Base-by-base conservation (phyloP, 2,797 vertebrate species). In the Glyptemys insculpta region DNA sequence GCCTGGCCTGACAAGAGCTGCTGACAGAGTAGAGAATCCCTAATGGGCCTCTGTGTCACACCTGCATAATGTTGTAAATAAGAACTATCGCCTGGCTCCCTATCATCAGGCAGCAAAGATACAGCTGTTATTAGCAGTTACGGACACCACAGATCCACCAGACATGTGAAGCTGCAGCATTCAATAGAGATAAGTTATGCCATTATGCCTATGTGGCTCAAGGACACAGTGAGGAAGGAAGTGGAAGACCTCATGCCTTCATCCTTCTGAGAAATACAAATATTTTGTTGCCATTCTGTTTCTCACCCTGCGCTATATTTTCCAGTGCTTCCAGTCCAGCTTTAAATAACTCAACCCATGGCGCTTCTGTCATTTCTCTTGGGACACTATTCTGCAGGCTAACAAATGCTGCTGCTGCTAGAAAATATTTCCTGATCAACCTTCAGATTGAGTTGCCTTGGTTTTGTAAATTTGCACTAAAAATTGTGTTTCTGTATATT, bases 401-500 rank as follows among this genome's bases (percentile, higher is more conserved):
- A 68, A 37, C 16, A 68, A 68, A 68, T 68, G 34, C 31, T 65
- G 65, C 34, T 68, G 16, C 65, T 37, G 34, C 5, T 88, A 62
- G 6, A 49, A 1, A 16, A 85, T 47, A 76, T 44, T 4, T 90
- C 68, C 72, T 72, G 25, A 56, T 81, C 0, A 1, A 88, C 12
- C 25, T 94, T 23, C 37, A 90, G 6, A 21, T 80, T 79, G 41
- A 57, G 89, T 83, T 5, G 3, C 2, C 3, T 37, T 83, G 7
- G 81, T 94, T 91, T 59, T 86, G 87, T 87, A 87, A 84, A 18
- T 62, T 59, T 87, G 94, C 37, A 91, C 53, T 57, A 53, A 74
- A 29, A 87, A 34, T n/a, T 94, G n/a, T 72, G 31, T 92, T 89
- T 93, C 16, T 97, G 47, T 53, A 54, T 96, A 92, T 97, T 90